Evolutionary conservation across 2,888 invertebrate species (phyloP).

Genomic region (Fissipunctia ypsillon): DNA sequence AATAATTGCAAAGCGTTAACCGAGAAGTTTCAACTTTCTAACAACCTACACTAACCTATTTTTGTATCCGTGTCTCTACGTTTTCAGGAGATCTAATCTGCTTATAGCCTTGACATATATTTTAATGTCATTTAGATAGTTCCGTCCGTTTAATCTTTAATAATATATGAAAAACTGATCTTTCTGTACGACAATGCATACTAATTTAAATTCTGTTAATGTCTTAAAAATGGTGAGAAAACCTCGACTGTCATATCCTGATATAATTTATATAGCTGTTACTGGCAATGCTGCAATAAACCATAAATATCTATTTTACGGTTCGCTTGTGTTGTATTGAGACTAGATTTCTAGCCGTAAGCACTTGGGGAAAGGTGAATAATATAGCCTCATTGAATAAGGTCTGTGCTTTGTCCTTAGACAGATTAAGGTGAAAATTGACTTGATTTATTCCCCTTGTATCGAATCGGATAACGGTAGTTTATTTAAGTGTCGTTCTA

Average conservation of each 20-base stretch:
- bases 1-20: constrained; percentile 45
- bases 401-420: constrained; percentile 61
- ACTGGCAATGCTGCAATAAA: constrained; percentile 55
- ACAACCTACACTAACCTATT: constrained; percentile 21
- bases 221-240: constrained; percentile 34
- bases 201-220: constrained; percentile 20
- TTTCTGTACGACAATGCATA: constrained; percentile 18
- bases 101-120: constrained; percentile 32
- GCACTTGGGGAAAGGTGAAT: constrained; percentile 74
- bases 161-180: not conserved
- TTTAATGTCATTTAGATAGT: constrained; percentile 16
- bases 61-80: constrained; percentile 16
- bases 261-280: constrained; percentile 42
- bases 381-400: constrained; percentile 72
- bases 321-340: constrained; percentile 61
- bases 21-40: constrained; percentile 46
- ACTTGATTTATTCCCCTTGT: constrained; percentile 62
- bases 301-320: constrained; percentile 69
- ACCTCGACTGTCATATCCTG: constrained; percentile 19
- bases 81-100: constrained; percentile 17
- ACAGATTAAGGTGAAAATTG: constrained; percentile 67
- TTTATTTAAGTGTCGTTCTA: constrained; percentile 58
- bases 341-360: constrained; percentile 74
- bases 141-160: constrained; percentile 12
- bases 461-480: constrained; percentile 44